These are phyloP conservation scores for Macrosiphum euphorbiae DNA, from an alignment of 2,888 invertebrate species.

Conservation along the genomic window DNA sequence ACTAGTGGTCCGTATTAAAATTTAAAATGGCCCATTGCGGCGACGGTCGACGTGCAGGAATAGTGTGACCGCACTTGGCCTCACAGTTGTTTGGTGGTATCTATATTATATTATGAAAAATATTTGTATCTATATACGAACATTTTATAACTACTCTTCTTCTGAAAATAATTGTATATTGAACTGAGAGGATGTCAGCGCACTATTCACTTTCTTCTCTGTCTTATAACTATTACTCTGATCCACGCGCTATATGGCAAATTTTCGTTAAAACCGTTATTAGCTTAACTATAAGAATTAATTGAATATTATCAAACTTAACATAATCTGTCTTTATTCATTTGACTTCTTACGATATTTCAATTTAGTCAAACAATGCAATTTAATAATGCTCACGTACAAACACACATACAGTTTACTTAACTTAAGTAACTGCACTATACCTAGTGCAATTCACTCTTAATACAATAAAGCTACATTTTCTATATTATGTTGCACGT, in stretches of 20 bases:
- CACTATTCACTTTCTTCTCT: too few species aligned
- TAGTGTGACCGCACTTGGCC: neutral
- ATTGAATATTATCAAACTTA: neutral
- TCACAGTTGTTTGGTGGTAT: neutral
- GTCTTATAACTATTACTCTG: too few species aligned
- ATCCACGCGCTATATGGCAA: neutral
- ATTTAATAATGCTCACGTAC: neutral
- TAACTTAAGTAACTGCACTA: neutral
- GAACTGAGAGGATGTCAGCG: neutral
- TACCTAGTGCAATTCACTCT: neutral
- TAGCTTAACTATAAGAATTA: neutral
- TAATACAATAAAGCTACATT: neutral
- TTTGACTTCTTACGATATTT: neutral
- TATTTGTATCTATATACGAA: neutral
- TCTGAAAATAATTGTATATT: neutral
- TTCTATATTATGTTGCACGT: neutral
- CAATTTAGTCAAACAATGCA: neutral
- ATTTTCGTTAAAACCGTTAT: neutral
- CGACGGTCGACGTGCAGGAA: neutral
- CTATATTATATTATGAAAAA: neutral
- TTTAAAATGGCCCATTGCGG: neutral
- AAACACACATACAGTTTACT: neutral
- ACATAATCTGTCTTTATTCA: neutral
- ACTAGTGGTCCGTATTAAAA: neutral
- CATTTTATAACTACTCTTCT: neutral